Base-by-base conservation (phyloP, 2,113 vertebrate genomes). In the Zosterops borbonicus region DNA sequence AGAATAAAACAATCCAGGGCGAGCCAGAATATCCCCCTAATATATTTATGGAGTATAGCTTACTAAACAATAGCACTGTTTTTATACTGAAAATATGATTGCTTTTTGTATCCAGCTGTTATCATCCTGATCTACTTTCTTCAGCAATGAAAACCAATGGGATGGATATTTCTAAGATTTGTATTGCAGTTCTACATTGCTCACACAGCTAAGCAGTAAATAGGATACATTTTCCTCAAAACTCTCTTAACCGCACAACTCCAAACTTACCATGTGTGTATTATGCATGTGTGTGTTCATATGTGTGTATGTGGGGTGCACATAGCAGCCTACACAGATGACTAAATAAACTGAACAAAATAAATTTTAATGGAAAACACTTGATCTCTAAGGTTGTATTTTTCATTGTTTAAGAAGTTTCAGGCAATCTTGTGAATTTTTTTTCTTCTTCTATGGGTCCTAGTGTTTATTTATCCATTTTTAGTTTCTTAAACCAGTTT, bases 41-140 rank as follows among this genome's bases (percentile, higher is more conserved):
- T 52, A 68, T 8, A 42, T 62, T 53, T 80, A 81, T 47, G 24
- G 55, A 83, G 35, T 24, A 81, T 22, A 89, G 77, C 47, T 81
- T 86, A 59, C 60, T 89, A 60, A 93, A 65, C 11, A 73, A 87
- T 41, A 75, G 12, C 31, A 31, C 37, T 86, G 52, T 83, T 81
- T 96, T 95, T 90, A 23, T 25, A 63, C 14, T 49, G 47, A 77
- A 95, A 91, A 89, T 65, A 91, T 33, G 39, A 94, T 83, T 70
- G 62, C 5, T 59, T 86, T 92, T 78, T 93, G 80, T 23, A 84
- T 80, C 56, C 88, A 86, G 52, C 83, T 94, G 76, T 90, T 93
- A 93, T 83, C 76, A 75, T 27, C 68, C 73, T 87, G 83, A 90
- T 78, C 83, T 86, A 56, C 56, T 78, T 94, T 91, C 49, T 86